phyloP scores from a whole-genome alignment of 2,888 invertebrate species.

The Pheosia tremula region DNA sequence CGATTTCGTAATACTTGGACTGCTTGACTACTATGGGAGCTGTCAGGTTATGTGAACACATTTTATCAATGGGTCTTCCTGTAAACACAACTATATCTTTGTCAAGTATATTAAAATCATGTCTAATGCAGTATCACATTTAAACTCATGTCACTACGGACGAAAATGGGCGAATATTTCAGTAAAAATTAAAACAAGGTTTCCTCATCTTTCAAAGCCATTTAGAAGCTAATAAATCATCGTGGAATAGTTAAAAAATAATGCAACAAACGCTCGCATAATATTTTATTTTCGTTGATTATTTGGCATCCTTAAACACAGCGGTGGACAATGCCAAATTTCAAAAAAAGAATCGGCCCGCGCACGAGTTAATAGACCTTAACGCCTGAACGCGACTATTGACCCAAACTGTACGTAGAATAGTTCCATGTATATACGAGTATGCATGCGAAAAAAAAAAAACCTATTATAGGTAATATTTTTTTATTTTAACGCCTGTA shows the following conservation, averaged over 20 bases:
- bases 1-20: not conserved
- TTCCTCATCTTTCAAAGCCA: not conserved
- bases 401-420: conserved; percentile 34
- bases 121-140: conserved; percentile 1
- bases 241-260: not conserved
- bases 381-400: conserved; percentile 42
- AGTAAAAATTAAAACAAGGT: not conserved
- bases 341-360: conserved; percentile 26
- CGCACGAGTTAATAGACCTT: conserved; percentile 22
- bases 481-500: no score
- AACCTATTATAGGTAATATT: no score
- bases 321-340: conserved; percentile 26
- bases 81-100: not conserved
- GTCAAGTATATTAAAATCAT: not conserved
- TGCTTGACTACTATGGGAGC: not conserved
- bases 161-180: not conserved
- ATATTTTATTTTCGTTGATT: not conserved
- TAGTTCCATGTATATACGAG: conserved; percentile 4
- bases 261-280: not conserved
- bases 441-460: no score
- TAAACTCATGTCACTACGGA: not conserved
- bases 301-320: conserved; percentile 10
- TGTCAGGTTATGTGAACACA: no score
- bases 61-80: not conserved
- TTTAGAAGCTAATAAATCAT: conserved; percentile 3